Percentiles rank a stretch among this genome's conserved stretches.
Conservation (phyloP, 2,888 invertebrate genomes). For the Cremastobaeus sp. region DNA sequence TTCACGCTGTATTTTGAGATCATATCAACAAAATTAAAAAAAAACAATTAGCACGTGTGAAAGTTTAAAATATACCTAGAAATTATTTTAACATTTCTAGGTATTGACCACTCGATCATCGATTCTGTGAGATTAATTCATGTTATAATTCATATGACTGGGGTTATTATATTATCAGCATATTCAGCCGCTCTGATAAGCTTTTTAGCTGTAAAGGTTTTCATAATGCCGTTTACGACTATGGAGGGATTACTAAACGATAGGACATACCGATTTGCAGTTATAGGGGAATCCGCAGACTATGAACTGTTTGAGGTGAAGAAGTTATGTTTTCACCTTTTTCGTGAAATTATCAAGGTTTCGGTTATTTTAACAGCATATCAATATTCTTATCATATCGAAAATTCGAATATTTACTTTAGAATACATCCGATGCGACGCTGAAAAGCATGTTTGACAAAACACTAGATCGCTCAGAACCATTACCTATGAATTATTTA, state of each 20-base stretch:
- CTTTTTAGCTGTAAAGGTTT: constrained; percentile 72
- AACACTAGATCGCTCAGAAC: constrained; percentile 62
- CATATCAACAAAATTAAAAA: too few relatives aligned
- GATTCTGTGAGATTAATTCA: constrained; percentile 72
- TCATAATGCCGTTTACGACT: constrained; percentile 75
- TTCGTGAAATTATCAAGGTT: neutral
- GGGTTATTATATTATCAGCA: constrained; percentile 73
- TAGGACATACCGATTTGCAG: constrained; percentile 72
- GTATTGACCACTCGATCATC: constrained; percentile 32
- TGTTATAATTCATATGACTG: constrained; percentile 71
- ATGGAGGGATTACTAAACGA: constrained; percentile 74
- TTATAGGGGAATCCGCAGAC: constrained; percentile 72
- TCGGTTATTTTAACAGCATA: neutral
- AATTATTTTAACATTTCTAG: too few relatives aligned
- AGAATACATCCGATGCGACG: constrained; percentile 71
- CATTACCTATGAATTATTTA: constrained; percentile 70
- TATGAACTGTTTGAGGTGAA: constrained; percentile 72
- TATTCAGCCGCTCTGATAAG: constrained; percentile 76
- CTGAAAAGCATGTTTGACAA: constrained; percentile 68
- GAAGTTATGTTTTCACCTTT: too few relatives aligned
- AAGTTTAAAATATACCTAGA: neutral
- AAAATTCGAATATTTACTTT: constrained; percentile 13
- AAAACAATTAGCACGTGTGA: too few relatives aligned
- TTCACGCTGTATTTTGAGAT: too few relatives aligned
- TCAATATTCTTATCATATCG: neutral